phyloP scores from a whole-genome alignment of 2,797 vertebrate genomes.

The Aeoliscus strigatus region DNA sequence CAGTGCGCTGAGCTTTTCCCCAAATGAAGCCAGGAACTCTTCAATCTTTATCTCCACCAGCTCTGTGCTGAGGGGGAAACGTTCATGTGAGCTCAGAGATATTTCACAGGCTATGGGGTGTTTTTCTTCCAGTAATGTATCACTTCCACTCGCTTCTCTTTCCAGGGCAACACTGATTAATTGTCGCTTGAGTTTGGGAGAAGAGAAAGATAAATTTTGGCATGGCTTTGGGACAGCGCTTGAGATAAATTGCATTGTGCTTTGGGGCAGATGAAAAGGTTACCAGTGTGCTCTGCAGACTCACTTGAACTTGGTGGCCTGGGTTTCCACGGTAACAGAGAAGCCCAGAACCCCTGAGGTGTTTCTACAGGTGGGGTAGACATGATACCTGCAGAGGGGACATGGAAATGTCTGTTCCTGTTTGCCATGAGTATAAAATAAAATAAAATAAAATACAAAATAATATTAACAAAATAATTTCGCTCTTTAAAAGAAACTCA shows the following conservation, averaged over 20 bases:
- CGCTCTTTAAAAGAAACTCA: no score
- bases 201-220: constrained; percentile 46
- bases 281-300: constrained; percentile 52
- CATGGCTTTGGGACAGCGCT: constrained; percentile 31
- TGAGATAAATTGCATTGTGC: constrained; percentile 45
- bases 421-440: no score
- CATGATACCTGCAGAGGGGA: constrained; percentile 80
- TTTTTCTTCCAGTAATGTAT: constrained; percentile 55
- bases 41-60: constrained; percentile 92
- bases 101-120: constrained; percentile 38
- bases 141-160: constrained; percentile 41
- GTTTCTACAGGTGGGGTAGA: constrained; percentile 93
- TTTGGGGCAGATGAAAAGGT: constrained; percentile 41
- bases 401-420: no score
- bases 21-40: constrained; percentile 88
- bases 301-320: constrained; percentile 96
- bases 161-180: constrained; percentile 43
- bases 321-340: constrained; percentile 93
- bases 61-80: constrained; percentile 79
- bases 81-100: constrained; percentile 36
- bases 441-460: no score
- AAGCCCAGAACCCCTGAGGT: constrained; percentile 94
- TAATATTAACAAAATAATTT: no score
- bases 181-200: constrained; percentile 34
- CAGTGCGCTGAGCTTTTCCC: constrained; percentile 81